Percentiles rank a stretch among this genome's conserved stretches.
Evolutionary conservation across 2,888 invertebrate species (phyloP).

Genomic region (Crocallis elinguaria): DNA sequence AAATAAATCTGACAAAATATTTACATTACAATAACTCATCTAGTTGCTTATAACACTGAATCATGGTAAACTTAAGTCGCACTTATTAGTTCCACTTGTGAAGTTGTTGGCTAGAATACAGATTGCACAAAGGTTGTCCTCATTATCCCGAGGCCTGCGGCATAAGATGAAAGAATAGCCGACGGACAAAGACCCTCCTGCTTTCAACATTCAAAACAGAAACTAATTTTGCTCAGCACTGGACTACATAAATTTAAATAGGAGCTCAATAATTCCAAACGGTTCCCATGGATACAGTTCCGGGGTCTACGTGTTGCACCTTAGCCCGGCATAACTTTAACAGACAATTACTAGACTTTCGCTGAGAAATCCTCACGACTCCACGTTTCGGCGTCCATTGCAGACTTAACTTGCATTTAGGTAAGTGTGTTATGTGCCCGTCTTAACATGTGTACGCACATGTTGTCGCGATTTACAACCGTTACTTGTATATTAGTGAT

Average conservation of each 20-base stretch:
- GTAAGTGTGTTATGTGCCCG: slow-evolving; percentile 44
- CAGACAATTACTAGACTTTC: slow-evolving; percentile 46
- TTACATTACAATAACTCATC: too few species aligned
- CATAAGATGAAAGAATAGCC: slow-evolving; percentile 18
- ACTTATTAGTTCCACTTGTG: not conserved
- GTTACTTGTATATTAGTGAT: slow-evolving; percentile 55
- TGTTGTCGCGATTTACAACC: slow-evolving; percentile 50
- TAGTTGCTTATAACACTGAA: too few species aligned
- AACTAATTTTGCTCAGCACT: slow-evolving; percentile 8
- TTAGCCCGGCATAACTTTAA: slow-evolving; percentile 43
- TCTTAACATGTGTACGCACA: slow-evolving; percentile 32
- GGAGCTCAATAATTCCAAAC: slow-evolving; percentile 8
- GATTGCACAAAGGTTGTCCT: slow-evolving; percentile 16
- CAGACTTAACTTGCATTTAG: slow-evolving; percentile 39
- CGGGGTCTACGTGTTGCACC: slow-evolving; percentile 55
- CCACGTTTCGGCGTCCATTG: slow-evolving; percentile 24
- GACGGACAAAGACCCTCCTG: slow-evolving; percentile 7
- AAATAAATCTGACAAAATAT: too few species aligned
- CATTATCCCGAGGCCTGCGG: slow-evolving; percentile 7
- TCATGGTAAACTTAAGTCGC: too few species aligned
- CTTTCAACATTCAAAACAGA: slow-evolving; percentile 15
- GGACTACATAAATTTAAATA: slow-evolving; percentile 12
- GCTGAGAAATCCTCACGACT: slow-evolving; percentile 38
- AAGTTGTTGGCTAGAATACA: not conserved
- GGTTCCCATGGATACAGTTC: slow-evolving; percentile 54